Evolutionary conservation across 1,140 invertebrate species (phyloP).

Genomic region (Heliothis virescens): DNA sequence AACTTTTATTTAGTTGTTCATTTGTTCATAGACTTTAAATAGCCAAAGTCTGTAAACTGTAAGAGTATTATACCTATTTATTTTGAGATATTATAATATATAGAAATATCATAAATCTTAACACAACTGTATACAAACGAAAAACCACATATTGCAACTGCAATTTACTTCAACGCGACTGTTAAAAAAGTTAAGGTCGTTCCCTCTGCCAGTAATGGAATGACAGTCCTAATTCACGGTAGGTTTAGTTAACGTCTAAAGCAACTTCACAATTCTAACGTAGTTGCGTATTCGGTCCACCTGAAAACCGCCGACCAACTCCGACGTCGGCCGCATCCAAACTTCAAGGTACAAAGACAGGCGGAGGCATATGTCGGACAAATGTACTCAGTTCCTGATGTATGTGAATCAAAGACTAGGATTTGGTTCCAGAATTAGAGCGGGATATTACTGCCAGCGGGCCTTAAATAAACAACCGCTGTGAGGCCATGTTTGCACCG

Average conservation of each 20-base stretch:
- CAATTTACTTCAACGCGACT: not conserved
- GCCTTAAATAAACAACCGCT: slow-evolving; percentile 60
- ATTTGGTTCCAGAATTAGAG: slow-evolving; percentile 57
- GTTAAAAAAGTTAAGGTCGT: slow-evolving; percentile 27
- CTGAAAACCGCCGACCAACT: slow-evolving; percentile 69
- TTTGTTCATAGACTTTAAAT: too few relatives aligned
- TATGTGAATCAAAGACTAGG: slow-evolving; percentile 56
- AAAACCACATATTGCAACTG: not conserved
- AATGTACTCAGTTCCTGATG: slow-evolving; percentile 55
- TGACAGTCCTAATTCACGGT: slow-evolving; percentile 51
- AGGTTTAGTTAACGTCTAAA: slow-evolving; percentile 55
- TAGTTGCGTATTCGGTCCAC: slow-evolving; percentile 68
- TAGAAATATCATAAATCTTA: too few relatives aligned
- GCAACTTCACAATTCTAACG: slow-evolving; percentile 60
- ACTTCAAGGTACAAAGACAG: slow-evolving; percentile 76
- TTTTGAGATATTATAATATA: too few relatives aligned
- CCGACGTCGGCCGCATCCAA: slow-evolving; percentile 69
- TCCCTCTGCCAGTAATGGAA: slow-evolving; percentile 25
- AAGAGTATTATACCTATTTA: too few relatives aligned
- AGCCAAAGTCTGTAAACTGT: too few relatives aligned
- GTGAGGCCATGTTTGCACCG: slow-evolving; percentile 51
- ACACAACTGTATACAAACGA: too few relatives aligned
- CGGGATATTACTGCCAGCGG: slow-evolving; percentile 54
- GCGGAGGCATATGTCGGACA: slow-evolving; percentile 66
- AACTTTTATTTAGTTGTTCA: too few relatives aligned